Evolutionary conservation across 2,113 vertebrate genomes (phyloP).

Genomic region (Corvus moneduloides): DNA sequence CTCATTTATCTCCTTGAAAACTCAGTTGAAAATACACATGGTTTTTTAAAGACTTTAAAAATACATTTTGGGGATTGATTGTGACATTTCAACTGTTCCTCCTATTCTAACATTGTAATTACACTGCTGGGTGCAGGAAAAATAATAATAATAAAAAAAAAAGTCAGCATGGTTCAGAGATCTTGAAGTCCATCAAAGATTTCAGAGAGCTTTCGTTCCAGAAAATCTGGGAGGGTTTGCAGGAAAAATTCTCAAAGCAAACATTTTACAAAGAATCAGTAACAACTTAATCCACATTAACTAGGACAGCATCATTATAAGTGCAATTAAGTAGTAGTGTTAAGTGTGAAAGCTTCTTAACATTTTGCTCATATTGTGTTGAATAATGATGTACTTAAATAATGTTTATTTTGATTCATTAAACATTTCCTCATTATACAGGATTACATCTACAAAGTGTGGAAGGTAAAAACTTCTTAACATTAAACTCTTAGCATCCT

Average conservation of each 20-base stretch:
- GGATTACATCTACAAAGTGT: background rate
- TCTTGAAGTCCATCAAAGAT: background rate
- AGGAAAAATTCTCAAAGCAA: background rate
- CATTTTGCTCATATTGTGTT: background rate
- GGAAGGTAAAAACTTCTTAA: background rate
- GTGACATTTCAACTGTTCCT: background rate
- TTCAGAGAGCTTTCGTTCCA: background rate
- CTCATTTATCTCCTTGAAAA: background rate
- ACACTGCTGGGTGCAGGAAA: background rate
- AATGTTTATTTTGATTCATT: background rate
- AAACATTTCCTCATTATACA: background rate
- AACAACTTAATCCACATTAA: background rate
- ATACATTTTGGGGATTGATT: background rate
- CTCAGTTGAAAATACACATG: background rate
- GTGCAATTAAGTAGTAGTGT: background rate
- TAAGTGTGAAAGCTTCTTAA: background rate
- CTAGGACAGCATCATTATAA: background rate
- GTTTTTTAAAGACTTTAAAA: background rate
- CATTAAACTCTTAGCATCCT: background rate
- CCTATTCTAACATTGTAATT: background rate
- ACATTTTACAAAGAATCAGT: background rate
- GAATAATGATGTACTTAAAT: background rate
- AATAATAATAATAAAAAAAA: background rate
- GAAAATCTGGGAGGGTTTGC: background rate
- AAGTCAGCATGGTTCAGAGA: background rate